Conservation (phyloP, 1,140 invertebrate genomes). For the Drosophila athabasca region DNA sequence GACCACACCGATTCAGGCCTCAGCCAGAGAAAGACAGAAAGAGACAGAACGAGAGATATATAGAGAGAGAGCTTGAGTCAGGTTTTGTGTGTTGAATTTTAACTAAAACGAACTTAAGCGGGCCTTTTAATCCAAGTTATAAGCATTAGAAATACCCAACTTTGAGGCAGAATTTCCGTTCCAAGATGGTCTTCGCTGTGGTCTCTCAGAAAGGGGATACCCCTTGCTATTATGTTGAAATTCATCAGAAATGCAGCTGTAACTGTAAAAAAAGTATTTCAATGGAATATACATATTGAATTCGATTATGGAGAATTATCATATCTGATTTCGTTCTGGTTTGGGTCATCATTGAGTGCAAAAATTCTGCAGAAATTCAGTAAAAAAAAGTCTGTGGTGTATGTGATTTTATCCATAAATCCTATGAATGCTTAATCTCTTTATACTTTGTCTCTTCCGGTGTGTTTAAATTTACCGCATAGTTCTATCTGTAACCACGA, state of each 20-base stretch:
- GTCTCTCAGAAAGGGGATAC: conserved; percentile 10
- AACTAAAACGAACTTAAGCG: conserved; percentile 48
- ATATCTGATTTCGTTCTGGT: too few species aligned
- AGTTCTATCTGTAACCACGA: neutral
- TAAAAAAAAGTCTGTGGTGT: too few species aligned
- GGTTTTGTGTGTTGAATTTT: conserved; percentile 54
- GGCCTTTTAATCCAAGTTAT: conserved; percentile 26
- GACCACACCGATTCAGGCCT: conserved; percentile 54
- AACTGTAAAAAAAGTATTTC: too few species aligned
- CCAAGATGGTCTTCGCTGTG: neutral
- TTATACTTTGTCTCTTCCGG: too few species aligned
- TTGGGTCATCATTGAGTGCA: too few species aligned
- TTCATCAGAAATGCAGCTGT: too few species aligned
- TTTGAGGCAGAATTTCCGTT: conserved; percentile 19
- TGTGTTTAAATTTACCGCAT: too few species aligned
- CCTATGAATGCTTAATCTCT: too few species aligned
- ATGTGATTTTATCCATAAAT: too few species aligned
- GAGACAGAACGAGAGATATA: neutral
- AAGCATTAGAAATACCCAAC: conserved; percentile 30
- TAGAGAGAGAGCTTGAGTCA: conserved; percentile 27
- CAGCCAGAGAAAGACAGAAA: neutral
- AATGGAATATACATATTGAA: too few species aligned
- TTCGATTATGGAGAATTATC: too few species aligned
- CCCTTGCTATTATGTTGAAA: neutral
- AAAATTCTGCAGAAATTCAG: too few species aligned